These are phyloP conservation scores for Neuroscelio doddi DNA, from an alignment of 2,888 invertebrate genomes.

Conservation along the genomic window DNA sequence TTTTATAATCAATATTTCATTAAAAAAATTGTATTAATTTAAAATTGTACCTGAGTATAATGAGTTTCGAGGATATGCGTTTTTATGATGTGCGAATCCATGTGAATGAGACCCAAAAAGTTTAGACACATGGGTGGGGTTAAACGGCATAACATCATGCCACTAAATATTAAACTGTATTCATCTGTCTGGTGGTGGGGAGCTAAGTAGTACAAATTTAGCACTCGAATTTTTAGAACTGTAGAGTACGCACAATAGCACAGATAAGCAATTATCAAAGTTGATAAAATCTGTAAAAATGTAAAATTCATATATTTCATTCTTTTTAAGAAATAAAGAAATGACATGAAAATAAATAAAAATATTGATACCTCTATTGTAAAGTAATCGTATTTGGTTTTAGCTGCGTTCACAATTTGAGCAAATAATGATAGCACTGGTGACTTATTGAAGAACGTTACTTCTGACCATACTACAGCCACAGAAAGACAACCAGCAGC, in stretches of 20 bases:
- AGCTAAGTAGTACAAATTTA: constrained; percentile 97
- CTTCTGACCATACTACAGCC: constrained; percentile 98
- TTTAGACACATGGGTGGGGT: constrained; percentile 99
- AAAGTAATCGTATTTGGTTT: constrained; percentile 89
- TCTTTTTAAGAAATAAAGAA: no score
- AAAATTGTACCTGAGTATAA: constrained; percentile 94
- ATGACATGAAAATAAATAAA: no score
- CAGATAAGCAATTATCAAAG: constrained; percentile 92
- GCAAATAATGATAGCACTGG: constrained; percentile 98
- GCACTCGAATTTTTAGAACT: constrained; percentile 94
- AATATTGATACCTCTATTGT: constrained; percentile 95
- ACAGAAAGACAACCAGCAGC: constrained; percentile 85
- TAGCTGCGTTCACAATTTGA: constrained; percentile 89
- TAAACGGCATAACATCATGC: constrained; percentile 97
- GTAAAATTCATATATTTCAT: constrained; percentile 7
- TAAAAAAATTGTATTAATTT: no score
- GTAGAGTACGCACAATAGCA: constrained; percentile 99
- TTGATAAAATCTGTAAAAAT: constrained; percentile 84
- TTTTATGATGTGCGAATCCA: constrained; percentile 96
- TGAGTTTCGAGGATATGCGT: constrained; percentile 88
- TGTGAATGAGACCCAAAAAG: constrained; percentile 96
- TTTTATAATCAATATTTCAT: no score
- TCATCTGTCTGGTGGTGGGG: constrained; percentile 99
- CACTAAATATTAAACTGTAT: constrained; percentile 98
- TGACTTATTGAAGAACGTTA: constrained; percentile 94